phyloP scores from a whole-genome alignment of 2,113 vertebrate genomes.

The Desmodus rotundus region DNA sequence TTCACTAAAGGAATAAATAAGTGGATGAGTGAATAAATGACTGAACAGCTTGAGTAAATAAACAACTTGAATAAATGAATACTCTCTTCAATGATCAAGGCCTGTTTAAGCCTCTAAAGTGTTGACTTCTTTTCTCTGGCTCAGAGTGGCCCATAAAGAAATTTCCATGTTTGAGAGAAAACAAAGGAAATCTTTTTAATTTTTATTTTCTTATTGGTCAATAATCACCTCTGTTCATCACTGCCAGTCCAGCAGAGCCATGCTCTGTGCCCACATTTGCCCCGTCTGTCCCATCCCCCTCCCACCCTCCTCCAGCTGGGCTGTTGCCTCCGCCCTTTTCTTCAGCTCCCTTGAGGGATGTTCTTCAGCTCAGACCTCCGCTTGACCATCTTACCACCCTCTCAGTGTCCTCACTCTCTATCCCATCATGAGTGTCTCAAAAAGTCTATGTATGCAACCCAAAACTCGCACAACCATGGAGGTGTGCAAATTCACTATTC shows the following conservation, averaged over 20 bases:
- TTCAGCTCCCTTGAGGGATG: background rate
- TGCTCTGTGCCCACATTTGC: background rate
- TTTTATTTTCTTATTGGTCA: background rate
- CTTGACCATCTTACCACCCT: background rate
- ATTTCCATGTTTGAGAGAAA: background rate
- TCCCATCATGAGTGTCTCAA: background rate
- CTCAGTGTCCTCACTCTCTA: background rate
- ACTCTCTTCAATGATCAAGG: background rate
- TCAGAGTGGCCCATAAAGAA: background rate
- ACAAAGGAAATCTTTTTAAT: background rate
- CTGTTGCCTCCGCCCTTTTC: background rate
- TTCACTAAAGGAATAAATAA: background rate
- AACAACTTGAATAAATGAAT: background rate
- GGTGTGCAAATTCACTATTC: background rate
- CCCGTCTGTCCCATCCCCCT: too few relatives aligned
- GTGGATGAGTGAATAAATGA: background rate
- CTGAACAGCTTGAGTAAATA: background rate
- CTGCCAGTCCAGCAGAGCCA: background rate
- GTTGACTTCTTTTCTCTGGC: background rate
- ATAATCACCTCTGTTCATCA: background rate
- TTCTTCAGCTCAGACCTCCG: background rate
- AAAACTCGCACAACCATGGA: background rate
- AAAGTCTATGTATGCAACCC: background rate
- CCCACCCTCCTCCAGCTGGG: rapidly evolving
- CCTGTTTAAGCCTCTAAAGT: background rate